A percentile compares a stretch with the other conserved stretches of the same genome.
phyloP scores from a whole-genome alignment of 2,888 invertebrate genomes.

The Eubasilissa splendida region DNA sequence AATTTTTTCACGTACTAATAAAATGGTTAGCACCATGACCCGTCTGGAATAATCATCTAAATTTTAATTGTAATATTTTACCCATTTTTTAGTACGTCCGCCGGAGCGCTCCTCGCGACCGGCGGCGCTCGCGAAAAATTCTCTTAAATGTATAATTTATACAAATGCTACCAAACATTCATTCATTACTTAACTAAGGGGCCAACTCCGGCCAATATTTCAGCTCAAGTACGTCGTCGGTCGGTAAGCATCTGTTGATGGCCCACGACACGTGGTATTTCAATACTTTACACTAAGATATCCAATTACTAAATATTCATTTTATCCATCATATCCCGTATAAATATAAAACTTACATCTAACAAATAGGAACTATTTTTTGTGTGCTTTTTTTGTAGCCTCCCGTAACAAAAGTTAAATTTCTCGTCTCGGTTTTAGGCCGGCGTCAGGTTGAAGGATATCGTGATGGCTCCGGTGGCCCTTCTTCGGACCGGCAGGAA shows the following conservation, averaged over 20 bases:
- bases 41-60: slow-evolving; percentile 58
- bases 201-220: slow-evolving; percentile 32
- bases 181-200: slow-evolving; percentile 52
- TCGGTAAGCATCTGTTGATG: slow-evolving; percentile 21
- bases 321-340: slow-evolving; percentile 55
- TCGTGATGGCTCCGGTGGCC: slow-evolving; percentile 88
- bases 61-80: slow-evolving; percentile 59
- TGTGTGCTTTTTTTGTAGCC: slow-evolving; percentile 58
- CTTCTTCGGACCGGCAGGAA: slow-evolving; percentile 94
- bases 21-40: slow-evolving; percentile 59
- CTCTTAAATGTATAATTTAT: slow-evolving; percentile 53
- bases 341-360: slow-evolving; percentile 58
- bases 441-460: slow-evolving; percentile 94
- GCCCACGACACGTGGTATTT: slow-evolving; percentile 9
- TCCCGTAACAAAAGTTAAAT: slow-evolving; percentile 42
- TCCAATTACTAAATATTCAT: slow-evolving; percentile 41
- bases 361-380: slow-evolving; percentile 59
- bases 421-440: slow-evolving; percentile 73
- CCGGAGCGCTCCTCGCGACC: slow-evolving; percentile 3
- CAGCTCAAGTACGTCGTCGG: slow-evolving; percentile 5
- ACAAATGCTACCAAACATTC: slow-evolving; percentile 59
- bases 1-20: slow-evolving; percentile 59
- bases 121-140: slow-evolving; percentile 56
- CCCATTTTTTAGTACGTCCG: slow-evolving; percentile 58
- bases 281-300: slow-evolving; percentile 48